Evolutionary conservation across 2,113 vertebrate genomes (phyloP), one percentile per base, ranked within the genome.

Genomic region (Ciconia stormi): DNA sequence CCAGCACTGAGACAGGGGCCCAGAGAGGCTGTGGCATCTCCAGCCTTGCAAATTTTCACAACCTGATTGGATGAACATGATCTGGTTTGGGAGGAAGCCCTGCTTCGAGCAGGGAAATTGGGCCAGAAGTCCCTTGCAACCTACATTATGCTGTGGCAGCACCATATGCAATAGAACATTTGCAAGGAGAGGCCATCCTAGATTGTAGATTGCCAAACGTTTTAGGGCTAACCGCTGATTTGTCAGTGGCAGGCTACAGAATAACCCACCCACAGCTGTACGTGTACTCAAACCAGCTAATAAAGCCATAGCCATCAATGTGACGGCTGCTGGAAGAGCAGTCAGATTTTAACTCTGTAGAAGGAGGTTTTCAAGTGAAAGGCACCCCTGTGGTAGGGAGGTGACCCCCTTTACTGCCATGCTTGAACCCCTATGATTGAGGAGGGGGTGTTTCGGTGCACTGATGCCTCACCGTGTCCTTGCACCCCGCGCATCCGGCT

Each of bases 81-180:
- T 15, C 52, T 55, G n/a, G 21, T 67, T 55, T 66, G 25, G 42
- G 38, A 85, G 21, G 8, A 3, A 90, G 25, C 52, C 44, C 70
- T 82, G 42, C 58, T 82, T 67, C 76, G 18, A 78, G 72, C 32
- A 69, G 30, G 9, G 16, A 19, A 89, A 83, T 32, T 22, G 14
- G 25, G 27, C 18, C 63, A 78, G 38, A 94, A 87, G 27, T 32
- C 47, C 61, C 47, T 50, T 42, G 8, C 40, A 67, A 73, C 17
- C 47, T 46, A 18, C 20, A 21, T 30, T 30, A 44, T 0, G 0
- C 9, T 52, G 47, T 0, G 4, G 40, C 52, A 74, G 27, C 11
- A 73, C 42, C 44, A 58, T 5, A 70, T 26, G 53, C 55, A 83
- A 58, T 36, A 77, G 36, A 55, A 59, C 25, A 72, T 38, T 52